Base-by-base conservation (phyloP, 2,797 vertebrate species). In the Rhyacichthys aspro region DNA sequence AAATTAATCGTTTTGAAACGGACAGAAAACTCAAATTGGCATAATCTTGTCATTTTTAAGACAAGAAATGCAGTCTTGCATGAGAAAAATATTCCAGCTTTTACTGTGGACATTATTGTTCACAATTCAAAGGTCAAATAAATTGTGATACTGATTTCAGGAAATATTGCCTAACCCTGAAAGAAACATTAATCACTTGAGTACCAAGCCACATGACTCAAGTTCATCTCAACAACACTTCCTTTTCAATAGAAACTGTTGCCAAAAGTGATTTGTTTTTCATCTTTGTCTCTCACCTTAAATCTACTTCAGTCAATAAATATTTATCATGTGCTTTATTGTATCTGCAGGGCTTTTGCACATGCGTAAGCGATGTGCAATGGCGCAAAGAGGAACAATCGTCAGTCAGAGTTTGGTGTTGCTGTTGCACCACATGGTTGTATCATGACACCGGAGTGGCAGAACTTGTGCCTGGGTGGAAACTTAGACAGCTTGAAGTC, bases 401-500 rank as follows among this genome's bases (percentile, higher is more conserved):
- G 19, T 5, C 23, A 65, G 72, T 63, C 63, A 67, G 42, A 11
- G 42, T 50, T 32, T 3, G 47, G 43, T 61, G 37, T 5, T 23
- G 11, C 54, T 2, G n/a, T 46, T 50, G 43, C 64, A 67, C 41
- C 73, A 69, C 44, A 15, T 68, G 70, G 49, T 60, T 0, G 34
- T 41, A 57, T 59, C 72, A 66, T 83, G 75, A 73, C 84, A 83
- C 34, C 11, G 23, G 17, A 68, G 83, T 69, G 79, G 63, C 72
- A 82, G 74, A 81, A 76, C 70, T 76, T 72, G 70, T 82, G 81
- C 59, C 74, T 81, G 50, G 43, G 75, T 82, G 86, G 85, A 86
- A 87, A 84, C 68, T 83, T 75, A 48, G 55, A 73, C 57, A 54
- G 60, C 53, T 49, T 16, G 60, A 66, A 71, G 70, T 81, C 76